Conservation (phyloP, 2,797 vertebrate genomes). For the Streptopelia turtur region DNA sequence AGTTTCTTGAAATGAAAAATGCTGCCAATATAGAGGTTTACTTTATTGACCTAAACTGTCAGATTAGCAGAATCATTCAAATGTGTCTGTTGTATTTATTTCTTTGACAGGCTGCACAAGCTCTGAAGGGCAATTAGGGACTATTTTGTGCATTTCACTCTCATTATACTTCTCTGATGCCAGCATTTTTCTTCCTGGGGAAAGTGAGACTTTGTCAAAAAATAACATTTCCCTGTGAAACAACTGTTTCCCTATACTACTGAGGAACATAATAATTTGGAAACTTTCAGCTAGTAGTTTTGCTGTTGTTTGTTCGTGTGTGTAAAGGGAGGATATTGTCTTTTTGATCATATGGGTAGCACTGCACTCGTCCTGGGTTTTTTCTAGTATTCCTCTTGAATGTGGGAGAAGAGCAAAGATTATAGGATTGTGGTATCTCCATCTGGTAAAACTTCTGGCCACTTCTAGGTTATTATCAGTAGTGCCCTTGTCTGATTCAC, state of each 20-base stretch:
- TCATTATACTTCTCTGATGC: background rate
- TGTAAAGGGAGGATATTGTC: rapidly evolving
- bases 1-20: background rate
- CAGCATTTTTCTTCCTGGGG: background rate
- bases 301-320: background rate
- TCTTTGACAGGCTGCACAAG: background rate
- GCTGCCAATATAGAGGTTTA: background rate
- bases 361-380: background rate
- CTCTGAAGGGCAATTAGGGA: background rate
- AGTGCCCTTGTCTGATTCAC: background rate
- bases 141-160: conserved; percentile 6
- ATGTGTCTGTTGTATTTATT: background rate
- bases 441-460: background rate
- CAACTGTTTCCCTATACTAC: background rate
- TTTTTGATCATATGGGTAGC: background rate
- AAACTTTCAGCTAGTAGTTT: background rate
- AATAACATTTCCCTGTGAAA: background rate
- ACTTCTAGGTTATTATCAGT: background rate
- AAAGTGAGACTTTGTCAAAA: background rate
- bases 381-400: background rate
- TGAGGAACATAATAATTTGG: background rate
- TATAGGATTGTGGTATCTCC: background rate
- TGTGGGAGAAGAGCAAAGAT: background rate
- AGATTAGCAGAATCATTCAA: background rate
- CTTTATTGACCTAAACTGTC: background rate